Evolutionary conservation across 2,888 invertebrate species (phyloP), one percentile per base, ranked within the genome.

Genomic region (Alcis repandata): DNA sequence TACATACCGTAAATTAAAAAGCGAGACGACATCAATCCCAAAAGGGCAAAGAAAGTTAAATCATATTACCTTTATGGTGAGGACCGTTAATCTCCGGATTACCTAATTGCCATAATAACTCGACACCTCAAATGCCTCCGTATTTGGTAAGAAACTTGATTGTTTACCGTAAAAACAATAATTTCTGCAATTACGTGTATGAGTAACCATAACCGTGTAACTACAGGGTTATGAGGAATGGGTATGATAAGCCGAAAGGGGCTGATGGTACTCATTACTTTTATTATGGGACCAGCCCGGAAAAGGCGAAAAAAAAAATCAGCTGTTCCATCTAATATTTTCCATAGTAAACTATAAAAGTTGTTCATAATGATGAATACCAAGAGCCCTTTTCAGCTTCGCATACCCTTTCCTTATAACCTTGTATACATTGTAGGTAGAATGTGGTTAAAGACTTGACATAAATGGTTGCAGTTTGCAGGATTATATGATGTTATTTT

Each of bases 141-240:
- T 66, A 60, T 65, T 60, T 57, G 60, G 59, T 10, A 46, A 46
- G 60, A 53, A 60, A 66, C 52, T 40, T 66, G 65, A 61, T 61
- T 66, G 65, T 66, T 66, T 66, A 48, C 65, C 60, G 60, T 66
- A 66, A 57, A 63, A 60, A 65, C 57, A 56, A 61, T 60, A 61
- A 52, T 61, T 51, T 10, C 40, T 45, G 59, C 52, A 66, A 66
- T 60, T 66, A 61, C 56, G 38, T 32, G 36, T 40, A 53, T 59
- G 52, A 53, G 32, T 52, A 52, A 40, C 49, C 43, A 56, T 59
- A 41, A 15, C 57, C 62, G 57, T 62, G 54, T n/a, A n/a, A n/a
- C n/a, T n/a, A n/a, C n/a, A n/a, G n/a, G n/a, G n/a, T n/a, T n/a
- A n/a, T n/a, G n/a, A 36, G 33, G 15, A 20, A 19, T 10, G 15